Percentiles rank a stretch among this genome's conserved stretches.
Conservation (phyloP, 2,113 vertebrate genomes). For the Leptodactylus fuscus region DNA sequence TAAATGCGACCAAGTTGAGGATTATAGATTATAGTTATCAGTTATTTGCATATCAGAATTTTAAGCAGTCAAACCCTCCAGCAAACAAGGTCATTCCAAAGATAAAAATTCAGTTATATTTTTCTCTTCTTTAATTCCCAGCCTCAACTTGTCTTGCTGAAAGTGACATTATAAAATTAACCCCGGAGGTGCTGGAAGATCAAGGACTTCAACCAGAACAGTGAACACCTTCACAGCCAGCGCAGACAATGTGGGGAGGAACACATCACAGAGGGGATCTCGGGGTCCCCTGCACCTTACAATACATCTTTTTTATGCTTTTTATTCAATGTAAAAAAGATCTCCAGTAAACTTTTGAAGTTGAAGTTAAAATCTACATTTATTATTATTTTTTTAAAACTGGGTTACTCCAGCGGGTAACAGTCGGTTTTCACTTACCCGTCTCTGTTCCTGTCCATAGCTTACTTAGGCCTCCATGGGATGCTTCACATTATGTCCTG, state of each 20-base stretch:
- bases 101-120: conserved; percentile 70
- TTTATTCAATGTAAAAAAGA: too few species aligned
- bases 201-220: neutral
- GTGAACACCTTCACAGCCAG: neutral
- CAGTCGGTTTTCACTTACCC: too few species aligned
- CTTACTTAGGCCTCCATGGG: too few species aligned
- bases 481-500: too few species aligned
- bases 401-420: too few species aligned
- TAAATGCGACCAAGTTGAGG: conserved; percentile 66
- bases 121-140: conserved; percentile 63
- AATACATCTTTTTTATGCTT: neutral
- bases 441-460: too few species aligned
- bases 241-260: neutral
- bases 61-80: conserved; percentile 78
- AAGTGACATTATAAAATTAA: conserved; percentile 50
- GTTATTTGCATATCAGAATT: conserved; percentile 79
- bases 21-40: conserved; percentile 79
- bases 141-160: conserved; percentile 48
- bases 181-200: conserved; percentile 5
- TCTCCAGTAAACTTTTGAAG: too few species aligned
- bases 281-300: neutral
- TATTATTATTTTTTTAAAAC: too few species aligned
- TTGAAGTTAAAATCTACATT: too few species aligned
- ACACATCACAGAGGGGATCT: neutral
- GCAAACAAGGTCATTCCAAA: conserved; percentile 82